Percentiles rank a stretch among this genome's conserved stretches.
Conservation (phyloP, 2,797 vertebrate species). For the Distichodus sexfasciatus region DNA sequence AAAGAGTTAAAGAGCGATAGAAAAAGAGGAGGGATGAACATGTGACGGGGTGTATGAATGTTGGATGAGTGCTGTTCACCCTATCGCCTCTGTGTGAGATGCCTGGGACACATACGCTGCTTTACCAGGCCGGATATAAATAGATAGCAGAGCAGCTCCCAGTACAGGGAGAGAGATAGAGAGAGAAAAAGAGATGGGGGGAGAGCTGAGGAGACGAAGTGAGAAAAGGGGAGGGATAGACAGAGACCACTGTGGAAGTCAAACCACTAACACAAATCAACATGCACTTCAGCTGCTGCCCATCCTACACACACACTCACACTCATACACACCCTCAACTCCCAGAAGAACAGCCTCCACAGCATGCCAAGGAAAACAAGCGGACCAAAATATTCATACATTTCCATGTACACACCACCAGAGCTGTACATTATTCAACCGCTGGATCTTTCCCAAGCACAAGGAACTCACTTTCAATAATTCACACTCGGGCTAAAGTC, state of each 20-base stretch:
- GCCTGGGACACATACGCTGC: slow-evolving; percentile 51
- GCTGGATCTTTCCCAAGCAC: not conserved
- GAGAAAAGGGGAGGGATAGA: not conserved
- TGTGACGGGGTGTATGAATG: slow-evolving; percentile 24
- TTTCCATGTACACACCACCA: not conserved
- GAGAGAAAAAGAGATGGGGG: slow-evolving; percentile 8
- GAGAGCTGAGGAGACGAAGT: not conserved
- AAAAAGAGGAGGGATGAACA: not conserved
- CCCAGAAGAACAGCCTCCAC: not conserved
- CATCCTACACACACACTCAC: slow-evolving; percentile 8
- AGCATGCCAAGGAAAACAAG: not conserved
- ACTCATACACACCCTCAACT: not conserved
- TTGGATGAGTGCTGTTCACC: slow-evolving; percentile 19
- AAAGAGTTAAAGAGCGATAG: not conserved
- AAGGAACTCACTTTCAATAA: slow-evolving; percentile 33
- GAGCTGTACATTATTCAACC: slow-evolving; percentile 32
- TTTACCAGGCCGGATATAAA: slow-evolving; percentile 56
- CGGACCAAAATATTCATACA: not conserved
- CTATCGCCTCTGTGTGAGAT: slow-evolving; percentile 13
- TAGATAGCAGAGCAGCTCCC: slow-evolving; percentile 58
- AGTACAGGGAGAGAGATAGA: slow-evolving; percentile 36
- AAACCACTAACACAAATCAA: slow-evolving; percentile 30
- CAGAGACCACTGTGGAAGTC: slow-evolving; percentile 2
- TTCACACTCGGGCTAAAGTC: slow-evolving; percentile 26
- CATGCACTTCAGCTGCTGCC: slow-evolving; percentile 1